Evolutionary conservation across 1,140 invertebrate species (phyloP).

Genomic region (Temnothorax curvispinosus): DNA sequence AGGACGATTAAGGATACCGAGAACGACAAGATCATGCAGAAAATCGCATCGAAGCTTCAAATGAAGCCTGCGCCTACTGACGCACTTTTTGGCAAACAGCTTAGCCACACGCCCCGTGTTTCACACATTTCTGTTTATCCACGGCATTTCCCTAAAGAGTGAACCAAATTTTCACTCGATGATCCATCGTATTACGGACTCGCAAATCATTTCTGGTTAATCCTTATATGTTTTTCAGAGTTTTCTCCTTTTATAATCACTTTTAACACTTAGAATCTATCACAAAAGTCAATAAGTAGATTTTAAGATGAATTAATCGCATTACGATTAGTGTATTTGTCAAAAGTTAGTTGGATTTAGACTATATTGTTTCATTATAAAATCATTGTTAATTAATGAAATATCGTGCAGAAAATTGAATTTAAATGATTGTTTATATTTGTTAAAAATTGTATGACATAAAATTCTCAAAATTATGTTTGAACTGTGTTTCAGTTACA

Average conservation of each 20-base stretch:
- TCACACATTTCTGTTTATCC: conserved; percentile 86
- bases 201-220: background rate
- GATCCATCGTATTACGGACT: background rate
- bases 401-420: background rate
- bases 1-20: conserved; percentile 62
- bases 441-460: background rate
- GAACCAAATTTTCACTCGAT: conserved; percentile 18
- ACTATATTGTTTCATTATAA: background rate
- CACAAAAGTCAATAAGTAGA: conserved; percentile 28
- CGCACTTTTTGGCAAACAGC: conserved; percentile 75
- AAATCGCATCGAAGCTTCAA: conserved; percentile 80
- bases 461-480: background rate
- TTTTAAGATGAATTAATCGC: background rate
- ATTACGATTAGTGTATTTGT: conserved; percentile 7
- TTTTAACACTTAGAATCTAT: conserved; percentile 22
- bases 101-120: conserved; percentile 79
- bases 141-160: conserved; percentile 82
- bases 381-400: conserved; percentile 4
- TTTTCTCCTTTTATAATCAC: conserved; percentile 4
- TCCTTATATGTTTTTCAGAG: background rate
- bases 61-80: conserved; percentile 84
- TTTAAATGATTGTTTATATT: background rate
- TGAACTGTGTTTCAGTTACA: background rate
- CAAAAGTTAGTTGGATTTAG: background rate
- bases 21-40: conserved; percentile 78